Base-by-base conservation (phyloP, 1,140 invertebrate species). In the Acyrthosiphon pisum region DNA sequence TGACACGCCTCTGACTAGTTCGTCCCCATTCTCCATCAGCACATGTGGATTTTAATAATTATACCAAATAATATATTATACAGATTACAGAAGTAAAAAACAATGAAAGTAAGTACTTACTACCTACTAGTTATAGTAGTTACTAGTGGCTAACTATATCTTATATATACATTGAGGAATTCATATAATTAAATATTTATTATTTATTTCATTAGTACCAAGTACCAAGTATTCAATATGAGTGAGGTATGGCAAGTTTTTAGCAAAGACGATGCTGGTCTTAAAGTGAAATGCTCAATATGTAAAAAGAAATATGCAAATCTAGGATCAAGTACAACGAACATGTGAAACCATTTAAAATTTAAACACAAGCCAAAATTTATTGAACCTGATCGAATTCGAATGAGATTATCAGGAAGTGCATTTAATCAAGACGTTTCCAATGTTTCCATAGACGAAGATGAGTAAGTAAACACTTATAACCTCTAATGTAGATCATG, bases 341-440 rank as follows among this genome's bases (percentile, higher is more conserved):
- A 46, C 14, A 86, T 86, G 84, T 86, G 44, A 44, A 86, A 86
- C 11, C 84, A 86, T 86, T 86, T 86, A 26, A 86, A n/a, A 44
- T 86, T 86, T 30, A 86, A 86, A 86, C 84, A 46, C 84, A 86
- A 86, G 30, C 14, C 84, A 86, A 86, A 86, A 86, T 86, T n/a
- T 86, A 26, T 86, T 86, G 84, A 86, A 86, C 84, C 48, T 46
- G 44, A 86, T 86, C 84, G 41, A 3, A 9, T 86, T 30, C 44
- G 84, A 3, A 86, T 9, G 84, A 44, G 44, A 86, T 86, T 86
- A 46, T 46, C 44, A 1, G 41, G 84, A 30, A 46, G 44, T 14
- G 26, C 8, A 8, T 86, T 86, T 86, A 9, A 86, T 30, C 44
- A 46, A 86, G 84, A 26, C 84, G 84, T 30, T 86, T 86, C 41